Percentiles rank a stretch among this genome's conserved stretches.
Conservation (phyloP, 2,797 vertebrate species). For the Scarus forsteni region DNA sequence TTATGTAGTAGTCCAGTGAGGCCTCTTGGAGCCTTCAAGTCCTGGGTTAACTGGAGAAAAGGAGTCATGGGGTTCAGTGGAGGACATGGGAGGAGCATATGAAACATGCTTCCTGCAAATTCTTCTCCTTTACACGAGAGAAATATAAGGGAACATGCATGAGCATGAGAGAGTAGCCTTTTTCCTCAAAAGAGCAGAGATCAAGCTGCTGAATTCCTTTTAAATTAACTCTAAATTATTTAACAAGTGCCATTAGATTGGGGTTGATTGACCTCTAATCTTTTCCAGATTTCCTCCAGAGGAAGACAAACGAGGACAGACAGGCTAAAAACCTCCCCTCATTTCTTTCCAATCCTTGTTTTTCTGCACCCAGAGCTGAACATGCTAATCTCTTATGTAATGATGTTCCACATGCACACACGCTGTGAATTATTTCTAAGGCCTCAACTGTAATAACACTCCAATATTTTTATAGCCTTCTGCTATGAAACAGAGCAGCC, state of each 20-base stretch:
- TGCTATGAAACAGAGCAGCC: slow-evolving; percentile 40
- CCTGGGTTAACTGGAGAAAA: slow-evolving; percentile 9
- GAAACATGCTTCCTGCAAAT: slow-evolving; percentile 11
- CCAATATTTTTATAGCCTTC: slow-evolving; percentile 63
- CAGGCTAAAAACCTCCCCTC: slow-evolving; percentile 25
- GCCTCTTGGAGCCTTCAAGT: slow-evolving; percentile 28
- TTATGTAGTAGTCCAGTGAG: slow-evolving; percentile 33
- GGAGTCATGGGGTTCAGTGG: slow-evolving; percentile 33
- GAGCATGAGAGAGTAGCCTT: neutral
- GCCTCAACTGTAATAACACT: slow-evolving; percentile 48
- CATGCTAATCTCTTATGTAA: slow-evolving; percentile 62
- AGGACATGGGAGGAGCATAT: slow-evolving; percentile 43
- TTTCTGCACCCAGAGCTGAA: slow-evolving; percentile 37
- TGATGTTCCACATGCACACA: slow-evolving; percentile 14
- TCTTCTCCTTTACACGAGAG: slow-evolving; percentile 1
- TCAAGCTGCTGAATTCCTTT: slow-evolving; percentile 36
- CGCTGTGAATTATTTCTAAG: slow-evolving; percentile 61
- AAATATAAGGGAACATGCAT: slow-evolving; percentile 15
- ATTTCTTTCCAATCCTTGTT: slow-evolving; percentile 38
- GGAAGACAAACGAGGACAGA: slow-evolving; percentile 14
- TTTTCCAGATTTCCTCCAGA: slow-evolving; percentile 43
- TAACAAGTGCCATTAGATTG: slow-evolving; percentile 14
- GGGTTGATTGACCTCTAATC: slow-evolving; percentile 47
- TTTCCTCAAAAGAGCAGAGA: slow-evolving; percentile 11
- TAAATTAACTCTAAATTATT: slow-evolving; percentile 16